Base-by-base conservation (phyloP, 23 tunicate genomes). In the Styela clava region DNA sequence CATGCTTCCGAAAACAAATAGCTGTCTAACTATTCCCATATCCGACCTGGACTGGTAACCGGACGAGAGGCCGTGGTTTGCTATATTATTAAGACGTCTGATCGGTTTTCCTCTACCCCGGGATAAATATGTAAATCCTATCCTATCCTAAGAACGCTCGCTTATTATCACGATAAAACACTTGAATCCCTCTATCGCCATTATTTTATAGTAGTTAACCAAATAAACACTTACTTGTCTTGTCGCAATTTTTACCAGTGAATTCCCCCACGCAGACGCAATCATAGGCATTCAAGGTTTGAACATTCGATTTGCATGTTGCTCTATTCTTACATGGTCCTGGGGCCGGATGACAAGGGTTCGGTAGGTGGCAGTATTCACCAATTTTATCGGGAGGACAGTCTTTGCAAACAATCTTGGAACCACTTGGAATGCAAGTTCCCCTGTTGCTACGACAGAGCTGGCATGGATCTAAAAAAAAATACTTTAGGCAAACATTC, bases 321-420 rank as follows among this genome's bases (percentile, higher is more conserved):
- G 71, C 21, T 29, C 31, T 16, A 24, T 67, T 67, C 31, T 29
- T 67, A 24, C 71, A 67, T 27, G 71, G 71, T 16, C 71, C 71
- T 0, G 71, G 71, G 22, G 71, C 1, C 19, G 71, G 71, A 1
- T 25, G 31, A 67, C 71, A 67, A 18, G 71, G 71, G 31, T 67
- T 29, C 71, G 71, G 32, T 67, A 67, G 71, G 2, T 67, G 71
- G 2, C 71, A 67, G 71, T 67, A 67, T 67, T 25, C 30, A 18
- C 71, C 71, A 29, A 67, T 67, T 16, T 29, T 27, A 25, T 29
- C 71, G 16, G 21, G 23, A 1, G 21, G 0, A 24, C 71, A 67
- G n/a, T n/a, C n/a, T 22, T 18, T 67, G 0, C 71, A 67, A 18
- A 16, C 22, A 24, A 18, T 18, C 22, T 19, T 16, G 0, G 31